Base-by-base conservation (phyloP, 2,888 invertebrate species). In the Asteroscopus sphinx region DNA sequence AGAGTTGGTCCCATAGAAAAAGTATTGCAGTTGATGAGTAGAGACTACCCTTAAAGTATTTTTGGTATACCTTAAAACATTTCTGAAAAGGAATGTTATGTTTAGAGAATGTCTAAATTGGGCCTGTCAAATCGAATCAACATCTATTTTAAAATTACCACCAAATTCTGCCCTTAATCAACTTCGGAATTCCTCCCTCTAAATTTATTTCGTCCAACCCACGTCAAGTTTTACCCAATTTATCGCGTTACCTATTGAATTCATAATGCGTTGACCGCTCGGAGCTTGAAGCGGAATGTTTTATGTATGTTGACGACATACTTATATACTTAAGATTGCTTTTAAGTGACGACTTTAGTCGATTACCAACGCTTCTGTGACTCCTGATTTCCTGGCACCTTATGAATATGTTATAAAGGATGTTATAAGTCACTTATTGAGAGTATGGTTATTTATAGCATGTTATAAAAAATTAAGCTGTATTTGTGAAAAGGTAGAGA, bases 221-320 rank as follows among this genome's bases (percentile, higher is more conserved):
- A 15, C 13, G 15, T 41, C 26, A 13, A 41, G 28, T 46, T 46
- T 49, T 16, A 30, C 25, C 36, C 52, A 62, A 64, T 61, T 51
- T 51, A 51, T 15, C 36, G 35, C 16, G 25, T 16, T 26, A 16
- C 21, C 41, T n/a, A 51, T 64, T 45, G 69, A 62, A 64, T 63
- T 62, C 51, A 15, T 62, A 68, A 64, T 68, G 41, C 1, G 26
- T 3, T 41, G 60, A 62, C 52, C 63, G 32, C 41, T 41, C 2
- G 2, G 2, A 12, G 25, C 1, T n/a, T n/a, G n/a, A n/a, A n/a
- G n/a, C n/a, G 42, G 7, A 15, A 36, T 68, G 32, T 61, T 68
- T 58, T 48, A 67, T 44, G 17, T 33, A 28, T 37, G 3, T 48
- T 25, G 68, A 41, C 26, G 44, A 49, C 36, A 25, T 61, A 15